Base-by-base conservation (phyloP, 2,888 invertebrate genomes). In the Apotomis turbidana region DNA sequence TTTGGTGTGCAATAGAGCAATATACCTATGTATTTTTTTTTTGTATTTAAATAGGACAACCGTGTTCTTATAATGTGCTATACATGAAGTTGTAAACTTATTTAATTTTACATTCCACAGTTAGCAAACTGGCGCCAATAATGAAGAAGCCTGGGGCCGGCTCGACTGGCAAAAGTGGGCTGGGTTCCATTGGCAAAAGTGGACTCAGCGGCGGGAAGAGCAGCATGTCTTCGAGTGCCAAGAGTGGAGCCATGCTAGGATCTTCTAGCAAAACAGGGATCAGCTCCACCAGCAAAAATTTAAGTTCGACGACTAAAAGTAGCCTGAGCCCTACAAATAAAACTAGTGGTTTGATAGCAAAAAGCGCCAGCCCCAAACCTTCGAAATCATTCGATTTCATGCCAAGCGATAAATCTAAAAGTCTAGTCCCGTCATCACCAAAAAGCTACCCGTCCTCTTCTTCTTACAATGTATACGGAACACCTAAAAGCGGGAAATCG, bases 111-210 rank as follows among this genome's bases (percentile, higher is more conserved):
- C 13, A 36, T 51, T 58, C 58, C 57, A 46, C 60, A 67, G 51
- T 27, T 6, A 8, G 6, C 67, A 71, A 10, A 70, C 84, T 90
- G 90, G 89, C 90, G 68, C 87, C 88, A 0, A 84, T 84, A 68
- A 84, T 68, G 64, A 90, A 88, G 76, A 89, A 89, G 73, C 52
- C 81, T 12, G 78, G 81, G 52, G 74, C 83, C 76, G 84, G 87
- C 79, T 79, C 86, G 79, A 78, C 81, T 49, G 79, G 77, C 4
- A 91, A 89, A 76, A 84, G 84, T 79, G 89, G 88, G 73, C 78
- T 81, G 77, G 83, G 87, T 58, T 63, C 79, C 5, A 54, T 77
- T 4, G 78, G 79, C 5, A 83, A 82, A 73, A 64, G 70, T 51
- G 67, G 67, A 51, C 51, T 59, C 2, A 71, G 76, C 41, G 44